Base-by-base conservation (phyloP, 64 coral and sea anemone species). In the Porites lutea region DNA sequence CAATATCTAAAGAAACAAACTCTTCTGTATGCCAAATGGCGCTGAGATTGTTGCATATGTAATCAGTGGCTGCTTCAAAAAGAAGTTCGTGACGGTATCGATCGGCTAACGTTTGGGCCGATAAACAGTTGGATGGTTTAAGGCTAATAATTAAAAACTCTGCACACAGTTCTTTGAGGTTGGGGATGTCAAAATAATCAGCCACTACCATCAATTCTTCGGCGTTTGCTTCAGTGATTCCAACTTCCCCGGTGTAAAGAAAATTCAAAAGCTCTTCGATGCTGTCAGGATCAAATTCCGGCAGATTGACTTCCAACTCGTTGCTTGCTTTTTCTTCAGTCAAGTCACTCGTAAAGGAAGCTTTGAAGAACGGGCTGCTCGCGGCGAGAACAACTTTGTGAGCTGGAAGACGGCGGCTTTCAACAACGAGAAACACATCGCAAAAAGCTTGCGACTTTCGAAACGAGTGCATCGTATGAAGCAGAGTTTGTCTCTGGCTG, bases 221-320 rank as follows among this genome's bases (percentile, higher is more conserved):
- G 45, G 81, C 81, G n/a, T 84, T 84, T 15, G 66, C 2, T 22
- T 68, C 61, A 19, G 63, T 52, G 15, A 84, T 20, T 52, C 62
- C 81, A 52, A 19, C 44, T 21, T 84, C 81, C 8, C 81, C 81
- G 7, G 81, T 84, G 47, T 84, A 84, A 68, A 69, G 8, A 51
- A 65, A 84, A 64, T 84, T 84, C 6, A 84, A n/a, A 47, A 84
- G 46, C 21, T 84, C 81, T 20, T 84, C 81, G 6, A 84, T n/a
- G 19, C 5, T 51, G 18, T 23, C 18, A 4, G 61, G 62, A 52
- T 68, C 6, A 13, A 84, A 84, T 2, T 68, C 81, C 19, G 61
- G 48, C 2, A 84, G 60, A 7, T 51, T 37, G 0, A 84, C 81
- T 52, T 84, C 46, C 0, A 84, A 23, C 22, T 23, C 81, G 13